These are phyloP conservation scores for Myrmophylax atrothorax DNA, from an alignment of 2,113 vertebrate genomes.

Conservation along the genomic window DNA sequence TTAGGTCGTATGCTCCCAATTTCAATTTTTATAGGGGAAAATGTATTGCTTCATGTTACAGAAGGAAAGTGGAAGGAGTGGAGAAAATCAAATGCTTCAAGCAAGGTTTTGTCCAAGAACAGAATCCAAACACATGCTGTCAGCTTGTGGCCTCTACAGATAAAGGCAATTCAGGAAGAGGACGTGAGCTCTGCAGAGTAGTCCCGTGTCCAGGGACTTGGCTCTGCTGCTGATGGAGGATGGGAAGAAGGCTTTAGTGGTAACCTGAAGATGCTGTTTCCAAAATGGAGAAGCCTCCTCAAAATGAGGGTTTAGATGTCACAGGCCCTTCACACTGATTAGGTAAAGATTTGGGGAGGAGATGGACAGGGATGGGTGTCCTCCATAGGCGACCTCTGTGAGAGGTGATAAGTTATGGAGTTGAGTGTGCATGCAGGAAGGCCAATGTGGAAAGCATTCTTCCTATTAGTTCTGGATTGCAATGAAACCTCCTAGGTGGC, in stretches of 20 bases:
- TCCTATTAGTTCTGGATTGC: neutral
- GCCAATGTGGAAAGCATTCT: neutral
- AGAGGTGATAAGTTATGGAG: neutral
- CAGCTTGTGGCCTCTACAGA: neutral
- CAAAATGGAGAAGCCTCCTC: neutral
- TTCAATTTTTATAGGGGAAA: conserved; percentile 35
- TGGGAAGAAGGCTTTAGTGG: neutral
- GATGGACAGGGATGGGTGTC: neutral
- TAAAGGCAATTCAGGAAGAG: neutral
- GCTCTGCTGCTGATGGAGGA: neutral
- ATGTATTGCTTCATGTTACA: conserved; percentile 21
- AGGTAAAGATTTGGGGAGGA: neutral
- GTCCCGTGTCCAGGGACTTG: neutral
- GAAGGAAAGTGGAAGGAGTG: conserved; percentile 16
- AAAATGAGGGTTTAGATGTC: neutral
- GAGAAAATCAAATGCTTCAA: conserved; percentile 1
- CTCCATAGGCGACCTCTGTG: neutral
- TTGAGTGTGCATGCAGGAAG: neutral
- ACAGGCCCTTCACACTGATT: neutral
- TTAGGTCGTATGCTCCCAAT: conserved; percentile 9
- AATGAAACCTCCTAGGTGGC: neutral
- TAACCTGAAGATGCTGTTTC: neutral
- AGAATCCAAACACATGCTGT: conserved; percentile 3
- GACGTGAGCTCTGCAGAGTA: neutral
- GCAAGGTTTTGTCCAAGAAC: conserved; percentile 1